These are phyloP conservation scores for Otolemur garnettii DNA, from an alignment of 2,113 vertebrate genomes.

Conservation along the genomic window DNA sequence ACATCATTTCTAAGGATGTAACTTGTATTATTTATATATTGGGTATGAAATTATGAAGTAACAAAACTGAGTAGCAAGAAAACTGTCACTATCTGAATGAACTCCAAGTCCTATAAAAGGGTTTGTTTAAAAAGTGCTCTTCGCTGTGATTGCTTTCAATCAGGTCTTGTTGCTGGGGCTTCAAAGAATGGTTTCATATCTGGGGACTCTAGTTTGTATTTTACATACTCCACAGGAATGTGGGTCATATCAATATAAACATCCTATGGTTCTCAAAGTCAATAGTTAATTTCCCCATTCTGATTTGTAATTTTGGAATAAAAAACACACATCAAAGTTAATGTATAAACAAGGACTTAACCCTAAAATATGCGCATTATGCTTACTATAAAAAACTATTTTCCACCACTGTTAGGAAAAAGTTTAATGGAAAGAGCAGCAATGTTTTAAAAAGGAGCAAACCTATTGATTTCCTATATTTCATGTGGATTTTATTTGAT, in stretches of 20 bases:
- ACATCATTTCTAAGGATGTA: neutral
- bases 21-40: neutral
- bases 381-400: conserved; percentile 53
- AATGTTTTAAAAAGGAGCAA: conserved; percentile 53
- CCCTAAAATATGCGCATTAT: conserved; percentile 72
- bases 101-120: neutral
- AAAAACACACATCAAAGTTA: conserved; percentile 72
- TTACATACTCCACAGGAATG: conserved; percentile 54
- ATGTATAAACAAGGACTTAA: conserved; percentile 71
- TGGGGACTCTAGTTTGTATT: conserved; percentile 53
- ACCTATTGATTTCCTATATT: conserved; percentile 35
- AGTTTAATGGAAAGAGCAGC: neutral
- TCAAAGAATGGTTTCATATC: conserved; percentile 27
- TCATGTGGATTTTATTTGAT: neutral
- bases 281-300: conserved; percentile 74
- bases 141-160: conserved; percentile 19
- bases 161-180: conserved; percentile 33
- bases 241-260: conserved; percentile 69
- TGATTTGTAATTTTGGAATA: conserved; percentile 73
- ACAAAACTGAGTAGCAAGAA: conserved; percentile 41
- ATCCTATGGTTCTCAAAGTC: conserved; percentile 65
- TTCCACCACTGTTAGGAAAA: neutral
- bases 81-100: neutral
- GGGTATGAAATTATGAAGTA: conserved; percentile 50
- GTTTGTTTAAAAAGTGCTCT: conserved; percentile 38